phyloP scores from a whole-genome alignment of 2,797 vertebrate species.

The Nannoperca obscura region DNA sequence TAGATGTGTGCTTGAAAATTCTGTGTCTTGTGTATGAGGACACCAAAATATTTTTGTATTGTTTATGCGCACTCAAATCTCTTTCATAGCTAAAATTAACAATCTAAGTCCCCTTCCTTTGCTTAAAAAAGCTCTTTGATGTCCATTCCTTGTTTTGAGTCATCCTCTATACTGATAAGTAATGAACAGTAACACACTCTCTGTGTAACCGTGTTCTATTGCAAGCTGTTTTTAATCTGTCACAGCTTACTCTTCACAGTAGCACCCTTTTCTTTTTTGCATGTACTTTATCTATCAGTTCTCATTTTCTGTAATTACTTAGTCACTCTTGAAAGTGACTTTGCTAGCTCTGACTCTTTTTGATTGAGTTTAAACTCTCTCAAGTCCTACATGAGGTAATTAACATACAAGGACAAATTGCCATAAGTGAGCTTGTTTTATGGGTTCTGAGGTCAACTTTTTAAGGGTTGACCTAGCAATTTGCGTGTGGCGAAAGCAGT shows the following conservation, averaged over 20 bases:
- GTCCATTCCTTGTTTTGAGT: not conserved
- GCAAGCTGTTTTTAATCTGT: not conserved
- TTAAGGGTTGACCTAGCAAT: not conserved
- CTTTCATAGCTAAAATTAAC: not conserved
- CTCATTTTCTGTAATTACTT: conserved; percentile 13
- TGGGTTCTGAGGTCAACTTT: not conserved
- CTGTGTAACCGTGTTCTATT: not conserved
- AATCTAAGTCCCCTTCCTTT: not conserved
- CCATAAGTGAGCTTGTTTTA: conserved; percentile 10
- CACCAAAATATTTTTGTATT: not conserved
- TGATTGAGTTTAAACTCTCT: conserved; percentile 15
- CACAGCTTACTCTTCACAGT: not conserved
- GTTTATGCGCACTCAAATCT: not conserved
- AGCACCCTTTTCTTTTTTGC: conserved; percentile 4
- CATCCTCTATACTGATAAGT: not conserved
- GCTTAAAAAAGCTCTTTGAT: not conserved
- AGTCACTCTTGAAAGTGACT: conserved; percentile 32
- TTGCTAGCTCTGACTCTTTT: conserved; percentile 13
- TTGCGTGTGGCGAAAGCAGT: not conserved
- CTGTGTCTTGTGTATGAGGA: not conserved
- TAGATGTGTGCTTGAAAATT: not conserved
- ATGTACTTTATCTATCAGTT: conserved; percentile 1
- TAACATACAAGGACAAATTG: conserved; percentile 26
- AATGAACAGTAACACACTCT: not conserved
- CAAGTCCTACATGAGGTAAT: not conserved